Conservation (phyloP, 2,797 vertebrate species). For the Ptychadena robeensis region DNA sequence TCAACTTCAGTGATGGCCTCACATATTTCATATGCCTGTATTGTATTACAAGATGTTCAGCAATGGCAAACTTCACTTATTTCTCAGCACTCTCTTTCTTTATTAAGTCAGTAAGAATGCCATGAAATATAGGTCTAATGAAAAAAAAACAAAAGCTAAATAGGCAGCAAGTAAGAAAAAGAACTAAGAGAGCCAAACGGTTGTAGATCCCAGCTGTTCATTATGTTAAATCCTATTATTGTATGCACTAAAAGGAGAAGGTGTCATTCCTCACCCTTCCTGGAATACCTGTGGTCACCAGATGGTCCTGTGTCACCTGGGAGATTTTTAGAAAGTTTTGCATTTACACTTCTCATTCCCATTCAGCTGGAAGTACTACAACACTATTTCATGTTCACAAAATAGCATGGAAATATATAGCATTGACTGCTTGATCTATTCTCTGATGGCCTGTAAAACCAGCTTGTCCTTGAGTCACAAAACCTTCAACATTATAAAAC, state of each 20-base stretch:
- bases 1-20: too few species aligned
- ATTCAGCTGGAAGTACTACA: slow-evolving; percentile 37
- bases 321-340: slow-evolving; percentile 52
- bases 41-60: too few species aligned
- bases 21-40: too few species aligned
- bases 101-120: neutral
- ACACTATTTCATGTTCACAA: slow-evolving; percentile 54
- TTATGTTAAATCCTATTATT: neutral
- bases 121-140: neutral
- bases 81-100: too few species aligned
- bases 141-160: neutral
- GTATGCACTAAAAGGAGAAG: neutral
- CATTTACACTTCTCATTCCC: slow-evolving; percentile 43
- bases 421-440: slow-evolving; percentile 50
- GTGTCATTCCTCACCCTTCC: neutral
- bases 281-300: slow-evolving; percentile 49
- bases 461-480: slow-evolving; percentile 59
- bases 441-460: slow-evolving; percentile 58
- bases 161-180: neutral
- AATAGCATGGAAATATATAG: slow-evolving; percentile 42
- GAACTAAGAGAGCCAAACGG: neutral
- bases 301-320: slow-evolving; percentile 50
- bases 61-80: too few species aligned
- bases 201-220: neutral
- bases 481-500: slow-evolving; percentile 50